Conservation (phyloP, 1,140 invertebrate genomes). For the Saccostrea glomerata region DNA sequence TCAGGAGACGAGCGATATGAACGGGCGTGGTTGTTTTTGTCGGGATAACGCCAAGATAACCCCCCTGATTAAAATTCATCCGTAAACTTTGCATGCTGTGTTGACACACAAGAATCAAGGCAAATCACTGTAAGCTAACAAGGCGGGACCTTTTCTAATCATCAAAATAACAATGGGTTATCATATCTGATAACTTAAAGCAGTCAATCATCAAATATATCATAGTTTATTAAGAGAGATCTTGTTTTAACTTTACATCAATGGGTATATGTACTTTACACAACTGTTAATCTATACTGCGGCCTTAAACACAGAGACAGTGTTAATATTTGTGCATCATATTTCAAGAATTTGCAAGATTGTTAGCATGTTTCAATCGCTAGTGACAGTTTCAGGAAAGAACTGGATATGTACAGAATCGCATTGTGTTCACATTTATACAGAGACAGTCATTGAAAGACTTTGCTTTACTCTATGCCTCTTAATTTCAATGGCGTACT, state of each 20-base stretch:
- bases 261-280: not conserved
- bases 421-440: too few species aligned
- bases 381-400: not conserved
- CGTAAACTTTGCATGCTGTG: slow-evolving; percentile 7
- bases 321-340: too few species aligned
- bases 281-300: too few species aligned
- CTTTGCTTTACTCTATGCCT: not conserved
- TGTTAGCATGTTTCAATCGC: too few species aligned
- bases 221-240: not conserved
- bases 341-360: too few species aligned
- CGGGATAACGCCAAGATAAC: not conserved
- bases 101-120: slow-evolving; percentile 31
- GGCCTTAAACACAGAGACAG: too few species aligned
- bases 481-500: not conserved
- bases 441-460: too few species aligned
- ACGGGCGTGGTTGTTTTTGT: slow-evolving; percentile 33
- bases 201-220: slow-evolving; percentile 28
- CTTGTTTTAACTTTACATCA: not conserved
- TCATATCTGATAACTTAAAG: slow-evolving; percentile 18
- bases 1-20: slow-evolving; percentile 25
- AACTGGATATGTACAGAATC: too few species aligned
- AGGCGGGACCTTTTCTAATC: slow-evolving; percentile 10
- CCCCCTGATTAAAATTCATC: slow-evolving; percentile 5
- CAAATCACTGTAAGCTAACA: slow-evolving; percentile 17
- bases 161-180: slow-evolving; percentile 20